Base-by-base conservation (phyloP, 2,797 vertebrate species). In the Ataeniobius toweri region DNA sequence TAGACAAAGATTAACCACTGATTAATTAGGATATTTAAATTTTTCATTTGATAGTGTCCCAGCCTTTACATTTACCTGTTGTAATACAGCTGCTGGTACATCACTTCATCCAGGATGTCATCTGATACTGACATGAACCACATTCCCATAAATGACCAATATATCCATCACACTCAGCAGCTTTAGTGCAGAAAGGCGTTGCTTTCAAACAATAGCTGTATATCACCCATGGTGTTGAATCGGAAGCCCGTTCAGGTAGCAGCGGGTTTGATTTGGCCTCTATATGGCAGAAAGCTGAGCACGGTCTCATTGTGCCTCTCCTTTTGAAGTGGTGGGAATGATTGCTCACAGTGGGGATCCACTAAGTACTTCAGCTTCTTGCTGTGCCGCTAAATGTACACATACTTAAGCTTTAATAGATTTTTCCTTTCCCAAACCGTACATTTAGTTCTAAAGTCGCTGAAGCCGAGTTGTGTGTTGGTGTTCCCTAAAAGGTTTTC, bases 261-360 rank as follows among this genome's bases (percentile, higher is more conserved):
- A 46, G 85, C 77, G 80, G 77, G 79, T 88, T 83, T 85, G 84
- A 88, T 89, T 86, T 85, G 83, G 76, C 72, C 14, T 80, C 83
- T 67, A 28, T 73, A 51, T 55, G 74, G 76, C 71, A 82, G 61
- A 77, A 68, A 78, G 76, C 88, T 80, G 78, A 80, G 82, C 63
- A 31, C 76, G 46, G 71, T 73, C 82, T 82, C 77, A 68, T 83
- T 56, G 86, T 86, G 76, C 82, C 76, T 3, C 65, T 84, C 16
- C 59, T 68, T 86, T 86, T 83, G 82, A 86, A 87, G 84, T 65
- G 5, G 53, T 1, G 65, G 61, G 86, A 88, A 89, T 85, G 83
- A 90, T 86, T n/a, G 73, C 82, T 87, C 90, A 85, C 88, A 75
- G 84, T 77, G 83, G 90, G 90, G 76, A 50, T 41, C 73, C 75